These are phyloP conservation scores for Virgularia gustaviana DNA, from an alignment of 92 coral and sea anemone species.

Conservation along the genomic window DNA sequence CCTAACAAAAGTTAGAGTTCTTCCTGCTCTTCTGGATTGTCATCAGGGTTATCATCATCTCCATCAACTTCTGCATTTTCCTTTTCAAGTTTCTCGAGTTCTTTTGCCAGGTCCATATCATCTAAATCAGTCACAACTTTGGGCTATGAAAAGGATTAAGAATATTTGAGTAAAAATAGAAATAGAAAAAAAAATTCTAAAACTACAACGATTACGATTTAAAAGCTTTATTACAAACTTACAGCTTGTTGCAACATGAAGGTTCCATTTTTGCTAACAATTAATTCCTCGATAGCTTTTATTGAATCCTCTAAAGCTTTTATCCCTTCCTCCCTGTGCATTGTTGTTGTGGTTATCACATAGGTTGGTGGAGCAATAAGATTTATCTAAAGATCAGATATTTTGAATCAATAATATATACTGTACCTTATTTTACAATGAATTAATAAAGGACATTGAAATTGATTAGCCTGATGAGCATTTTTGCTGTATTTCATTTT, in stretches of 20 bases:
- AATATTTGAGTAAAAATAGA: too few relatives aligned
- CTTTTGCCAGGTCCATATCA: slow-evolving; percentile 91
- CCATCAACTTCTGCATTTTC: slow-evolving; percentile 98
- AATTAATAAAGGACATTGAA: too few relatives aligned
- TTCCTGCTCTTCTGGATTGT: slow-evolving; percentile 86
- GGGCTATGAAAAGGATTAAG: slow-evolving; percentile 52
- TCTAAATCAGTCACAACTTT: slow-evolving; percentile 96
- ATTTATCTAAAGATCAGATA: slow-evolving; percentile 67
- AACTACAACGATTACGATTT: background rate
- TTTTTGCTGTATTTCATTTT: too few relatives aligned
- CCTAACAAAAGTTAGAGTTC: too few relatives aligned
- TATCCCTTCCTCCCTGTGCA: slow-evolving; percentile 94
- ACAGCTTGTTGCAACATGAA: slow-evolving; percentile 90
- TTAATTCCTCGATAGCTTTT: slow-evolving; percentile 68
- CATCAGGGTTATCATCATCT: slow-evolving; percentile 96
- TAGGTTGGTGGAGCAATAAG: slow-evolving; percentile 94
- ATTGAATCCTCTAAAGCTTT: slow-evolving; percentile 71
- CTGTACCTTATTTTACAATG: too few relatives aligned
- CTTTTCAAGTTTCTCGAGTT: slow-evolving; percentile 89
- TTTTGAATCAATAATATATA: background rate
- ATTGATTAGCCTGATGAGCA: too few relatives aligned
- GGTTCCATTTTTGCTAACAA: slow-evolving; percentile 74
- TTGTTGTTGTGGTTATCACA: slow-evolving; percentile 91
- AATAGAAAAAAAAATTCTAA: background rate
- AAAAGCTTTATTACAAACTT: slow-evolving; percentile 26